Evolutionary conservation across 2,797 vertebrate species (phyloP).

Genomic region (Yasuhikotakia modesta): DNA sequence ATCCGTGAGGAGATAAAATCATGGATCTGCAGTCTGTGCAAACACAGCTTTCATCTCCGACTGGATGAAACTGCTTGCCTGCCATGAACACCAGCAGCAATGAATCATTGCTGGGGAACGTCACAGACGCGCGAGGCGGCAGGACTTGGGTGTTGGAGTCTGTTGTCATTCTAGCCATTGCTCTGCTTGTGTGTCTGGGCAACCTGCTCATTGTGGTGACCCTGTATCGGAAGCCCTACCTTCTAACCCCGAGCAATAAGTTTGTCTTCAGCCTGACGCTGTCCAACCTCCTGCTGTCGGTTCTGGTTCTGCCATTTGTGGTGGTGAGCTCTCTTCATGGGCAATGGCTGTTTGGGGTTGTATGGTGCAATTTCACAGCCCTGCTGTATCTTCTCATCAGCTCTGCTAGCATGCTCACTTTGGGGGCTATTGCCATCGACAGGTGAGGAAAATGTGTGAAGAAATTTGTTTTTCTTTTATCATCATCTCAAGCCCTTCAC

Average conservation of each 20-base stretch:
- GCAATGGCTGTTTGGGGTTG: conserved; percentile 95
- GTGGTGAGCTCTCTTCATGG: conserved; percentile 86
- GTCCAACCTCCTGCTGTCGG: conserved; percentile 91
- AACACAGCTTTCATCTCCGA: conserved; percentile 2
- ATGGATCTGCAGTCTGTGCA: conserved; percentile 14
- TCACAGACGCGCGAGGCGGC: conserved; percentile 47
- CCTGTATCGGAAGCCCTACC: conserved; percentile 88
- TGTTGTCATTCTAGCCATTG: conserved; percentile 86
- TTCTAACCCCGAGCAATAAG: conserved; percentile 98
- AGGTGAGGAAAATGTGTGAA: conserved; percentile 76
- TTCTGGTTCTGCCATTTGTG: conserved; percentile 92
- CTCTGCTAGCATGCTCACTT: conserved; percentile 96
- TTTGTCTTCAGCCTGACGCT: conserved; percentile 97
- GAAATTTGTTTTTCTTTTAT: not conserved
- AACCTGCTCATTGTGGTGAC: conserved; percentile 91
- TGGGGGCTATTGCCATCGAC: conserved; percentile 93
- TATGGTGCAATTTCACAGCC: conserved; percentile 98
- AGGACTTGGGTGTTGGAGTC: conserved; percentile 80
- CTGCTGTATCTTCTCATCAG: conserved; percentile 95
- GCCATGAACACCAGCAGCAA: conserved; percentile 31
- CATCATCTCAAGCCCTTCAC: not conserved
- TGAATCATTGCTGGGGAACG: conserved; percentile 12
- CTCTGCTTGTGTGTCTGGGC: conserved; percentile 89
- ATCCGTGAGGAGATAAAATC: conserved; percentile 7
- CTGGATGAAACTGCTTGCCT: conserved; percentile 16